A percentile compares a stretch with the other conserved stretches of the same genome.
Conservation (phyloP, 1,140 invertebrate species). For the Bombus sibiricus region DNA sequence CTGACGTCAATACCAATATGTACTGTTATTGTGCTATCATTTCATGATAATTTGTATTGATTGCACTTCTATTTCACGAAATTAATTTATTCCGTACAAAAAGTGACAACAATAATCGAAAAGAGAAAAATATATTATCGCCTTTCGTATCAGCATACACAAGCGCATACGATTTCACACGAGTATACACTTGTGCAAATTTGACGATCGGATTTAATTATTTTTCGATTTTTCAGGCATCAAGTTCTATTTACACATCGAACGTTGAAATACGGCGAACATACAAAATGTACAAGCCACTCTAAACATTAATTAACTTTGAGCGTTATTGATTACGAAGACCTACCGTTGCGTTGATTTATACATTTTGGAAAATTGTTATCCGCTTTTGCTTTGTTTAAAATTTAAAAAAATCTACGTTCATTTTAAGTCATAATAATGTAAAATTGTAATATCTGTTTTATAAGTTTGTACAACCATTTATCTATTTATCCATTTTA, state of each 20-base stretch:
- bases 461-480: background rate
- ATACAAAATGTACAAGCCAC: background rate
- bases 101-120: background rate
- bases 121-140: too few species aligned
- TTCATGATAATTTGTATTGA: background rate
- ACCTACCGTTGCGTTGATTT: background rate
- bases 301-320: slow-evolving; percentile 4
- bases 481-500: background rate
- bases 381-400: background rate
- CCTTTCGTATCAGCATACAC: too few species aligned
- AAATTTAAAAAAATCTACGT: rapidly evolving
- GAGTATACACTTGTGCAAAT: background rate
- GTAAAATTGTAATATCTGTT: too few species aligned
- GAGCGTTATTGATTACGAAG: background rate
- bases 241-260: background rate
- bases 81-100: background rate
- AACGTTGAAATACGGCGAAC: background rate
- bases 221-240: background rate
- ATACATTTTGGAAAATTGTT: background rate
- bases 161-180: background rate
- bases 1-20: slow-evolving; percentile 18
- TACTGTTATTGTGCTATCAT: background rate
- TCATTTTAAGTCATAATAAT: rapidly evolving
- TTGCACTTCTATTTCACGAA: background rate
- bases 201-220: background rate